Evolutionary conservation across 23 tunicate species (phyloP), one percentile per base, ranked within the genome.

Genomic region (Phallusia fumigata): DNA sequence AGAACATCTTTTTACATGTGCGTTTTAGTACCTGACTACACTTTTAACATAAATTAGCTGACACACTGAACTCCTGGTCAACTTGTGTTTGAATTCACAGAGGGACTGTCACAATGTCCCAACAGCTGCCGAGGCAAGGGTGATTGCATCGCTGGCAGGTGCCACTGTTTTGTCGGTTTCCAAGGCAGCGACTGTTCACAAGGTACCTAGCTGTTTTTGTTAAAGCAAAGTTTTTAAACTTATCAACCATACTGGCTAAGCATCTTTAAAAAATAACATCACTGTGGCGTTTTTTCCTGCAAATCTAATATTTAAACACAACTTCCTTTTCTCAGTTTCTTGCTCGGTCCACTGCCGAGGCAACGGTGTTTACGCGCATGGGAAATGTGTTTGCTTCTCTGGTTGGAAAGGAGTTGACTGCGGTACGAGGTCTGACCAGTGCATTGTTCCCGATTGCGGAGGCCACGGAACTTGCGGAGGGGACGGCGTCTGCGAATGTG

Each of bases 371-470:
- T 94, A 94, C 82, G 83, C 91, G 24, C 98, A 89, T 31, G 98
- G 98, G 21, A 79, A 52, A 31, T 94, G 98, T 79, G 90, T 86
- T 40, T 94, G 98, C 75, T 94, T 89, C 73, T 87, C 91, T 33
- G 98, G 98, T 15, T 94, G 98, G 98, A 94, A 94, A 78, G 98
- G 98, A 0, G 79, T 76, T 10, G 98, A 94, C 52, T 94, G 98
- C 53, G 84, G 83, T 30, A 84, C 86, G 30, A 93, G 90, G 0
- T 79, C 93, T 3, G 90, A 94, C 81, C 88, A 89, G 52, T 94
- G 98, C 83, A 65, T 81, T 6, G 88, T 65, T 3, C 88, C 90
- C 15, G 90, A 89, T 12, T 94, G 98, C 75, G 86, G 90, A n/a
- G 87, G 87, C 18, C 91, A 75, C 52, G 98, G 98, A 19, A 21